These are phyloP conservation scores for Physocephala rufipes DNA, from an alignment of 2,888 invertebrate genomes.

Conservation along the genomic window DNA sequence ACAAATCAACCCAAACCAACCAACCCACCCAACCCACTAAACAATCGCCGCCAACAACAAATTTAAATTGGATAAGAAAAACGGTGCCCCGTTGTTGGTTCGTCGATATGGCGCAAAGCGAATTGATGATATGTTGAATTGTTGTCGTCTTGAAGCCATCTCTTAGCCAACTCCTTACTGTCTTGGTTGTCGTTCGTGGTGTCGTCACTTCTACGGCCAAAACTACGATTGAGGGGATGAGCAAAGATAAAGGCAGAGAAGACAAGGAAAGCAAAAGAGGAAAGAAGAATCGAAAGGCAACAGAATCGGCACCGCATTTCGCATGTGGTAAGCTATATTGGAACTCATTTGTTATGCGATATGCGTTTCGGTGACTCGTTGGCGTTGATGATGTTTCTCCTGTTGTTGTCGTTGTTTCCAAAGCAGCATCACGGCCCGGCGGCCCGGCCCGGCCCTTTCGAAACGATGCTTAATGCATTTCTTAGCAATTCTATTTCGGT, in stretches of 20 bases:
- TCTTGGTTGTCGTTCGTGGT: neutral
- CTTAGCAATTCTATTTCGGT: conserved; percentile 7
- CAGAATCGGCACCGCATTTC: too few relatives aligned
- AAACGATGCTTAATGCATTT: conserved; percentile 25
- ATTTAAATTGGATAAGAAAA: conserved; percentile 17
- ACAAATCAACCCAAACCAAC: neutral
- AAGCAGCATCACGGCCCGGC: neutral
- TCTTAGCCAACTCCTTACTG: neutral
- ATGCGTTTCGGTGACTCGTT: conserved; percentile 43
- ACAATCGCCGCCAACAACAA: neutral
- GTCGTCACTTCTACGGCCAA: conserved; percentile 15
- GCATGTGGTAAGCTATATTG: conserved; percentile 2
- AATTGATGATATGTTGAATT: neutral
- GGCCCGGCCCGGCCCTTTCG: neutral
- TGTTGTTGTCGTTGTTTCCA: conserved; percentile 32
- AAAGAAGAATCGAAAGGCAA: too few relatives aligned
- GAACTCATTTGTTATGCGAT: conserved; percentile 46
- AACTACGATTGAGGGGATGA: too few relatives aligned
- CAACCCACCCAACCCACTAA: neutral
- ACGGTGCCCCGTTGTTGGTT: conserved; percentile 2
- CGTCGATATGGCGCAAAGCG: neutral
- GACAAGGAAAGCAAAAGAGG: too few relatives aligned
- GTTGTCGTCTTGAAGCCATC: conserved; percentile 7
- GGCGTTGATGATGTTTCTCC: conserved; percentile 31
- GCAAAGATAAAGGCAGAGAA: too few relatives aligned